phyloP scores from a whole-genome alignment of 2,797 vertebrate genomes.

The Danio choprae region DNA sequence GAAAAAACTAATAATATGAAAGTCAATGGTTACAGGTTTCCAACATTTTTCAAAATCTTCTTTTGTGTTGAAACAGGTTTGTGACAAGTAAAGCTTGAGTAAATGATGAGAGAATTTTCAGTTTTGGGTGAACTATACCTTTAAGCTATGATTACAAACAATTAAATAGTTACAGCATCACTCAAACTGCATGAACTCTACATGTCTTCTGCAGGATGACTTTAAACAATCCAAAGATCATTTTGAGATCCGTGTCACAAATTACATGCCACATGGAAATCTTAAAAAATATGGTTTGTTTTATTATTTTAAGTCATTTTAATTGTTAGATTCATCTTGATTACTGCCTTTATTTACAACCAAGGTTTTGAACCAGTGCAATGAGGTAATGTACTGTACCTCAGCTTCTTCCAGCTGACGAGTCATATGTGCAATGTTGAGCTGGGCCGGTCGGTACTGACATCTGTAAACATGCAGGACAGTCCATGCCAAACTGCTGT shows the following conservation, averaged over 20 bases:
- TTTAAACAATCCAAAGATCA: background rate
- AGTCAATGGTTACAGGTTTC: too few relatives aligned
- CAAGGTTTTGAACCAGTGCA: background rate
- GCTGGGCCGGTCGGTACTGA: slow-evolving; percentile 83
- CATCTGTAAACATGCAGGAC: slow-evolving; percentile 82
- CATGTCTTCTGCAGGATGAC: background rate
- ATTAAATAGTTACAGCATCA: background rate
- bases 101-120: too few relatives aligned
- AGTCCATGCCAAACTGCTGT: slow-evolving; percentile 72
- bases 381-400: slow-evolving; percentile 71
- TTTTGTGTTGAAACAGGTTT: too few relatives aligned
- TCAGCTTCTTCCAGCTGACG: slow-evolving; percentile 87
- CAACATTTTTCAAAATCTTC: too few relatives aligned
- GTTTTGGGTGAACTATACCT: too few relatives aligned
- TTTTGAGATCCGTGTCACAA: background rate
- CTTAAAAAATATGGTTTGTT: background rate
- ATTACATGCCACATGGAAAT: background rate
- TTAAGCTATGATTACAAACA: too few relatives aligned
- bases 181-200: background rate
- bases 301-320: too few relatives aligned
- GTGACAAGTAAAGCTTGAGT: too few relatives aligned
- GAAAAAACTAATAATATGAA: too few relatives aligned
- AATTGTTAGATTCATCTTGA: background rate
- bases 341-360: background rate
- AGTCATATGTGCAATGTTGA: slow-evolving; percentile 79